Percentiles rank a stretch among this genome's conserved stretches.
These are phyloP conservation scores for Paracanthobrama guichenoti DNA, from an alignment of 2,113 vertebrate genomes.

Conservation along the genomic window DNA sequence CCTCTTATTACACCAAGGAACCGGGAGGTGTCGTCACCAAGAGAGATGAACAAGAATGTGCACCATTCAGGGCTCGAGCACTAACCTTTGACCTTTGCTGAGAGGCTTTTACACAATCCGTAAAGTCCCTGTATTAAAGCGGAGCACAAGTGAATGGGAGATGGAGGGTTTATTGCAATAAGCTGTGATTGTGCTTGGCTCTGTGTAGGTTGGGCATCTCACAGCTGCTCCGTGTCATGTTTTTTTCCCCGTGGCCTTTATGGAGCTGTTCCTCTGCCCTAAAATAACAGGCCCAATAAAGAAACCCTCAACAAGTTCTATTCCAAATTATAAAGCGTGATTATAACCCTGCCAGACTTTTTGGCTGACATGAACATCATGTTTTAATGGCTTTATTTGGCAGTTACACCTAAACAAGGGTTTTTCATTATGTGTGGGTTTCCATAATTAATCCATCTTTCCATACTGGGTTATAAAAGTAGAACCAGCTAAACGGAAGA, in stretches of 20 bases:
- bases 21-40: slow-evolving; percentile 43
- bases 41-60: slow-evolving; percentile 57
- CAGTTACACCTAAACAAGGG: slow-evolving; percentile 49
- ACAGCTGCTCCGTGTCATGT: slow-evolving; percentile 48
- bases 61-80: slow-evolving; percentile 43
- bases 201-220: slow-evolving; percentile 60
- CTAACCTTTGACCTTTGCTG: slow-evolving; percentile 57
- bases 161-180: slow-evolving; percentile 48
- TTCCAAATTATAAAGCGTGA: slow-evolving; percentile 67
- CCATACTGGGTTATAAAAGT: slow-evolving; percentile 22
- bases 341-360: slow-evolving; percentile 60
- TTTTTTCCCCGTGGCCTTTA: slow-evolving; percentile 51
- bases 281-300: slow-evolving; percentile 66
- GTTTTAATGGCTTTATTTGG: slow-evolving; percentile 63
- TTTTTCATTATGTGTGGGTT: slow-evolving; percentile 34
- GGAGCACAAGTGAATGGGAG: slow-evolving; percentile 55
- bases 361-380: slow-evolving; percentile 54
- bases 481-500: not conserved
- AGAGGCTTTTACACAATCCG: slow-evolving; percentile 58
- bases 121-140: slow-evolving; percentile 63
- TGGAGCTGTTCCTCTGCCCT: slow-evolving; percentile 62
- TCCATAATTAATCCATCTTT: slow-evolving; percentile 4
- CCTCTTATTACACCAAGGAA: slow-evolving; percentile 11
- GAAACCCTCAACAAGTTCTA: slow-evolving; percentile 57
- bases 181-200: slow-evolving; percentile 59